Evolutionary conservation across 2,113 vertebrate genomes (phyloP), one percentile per base, ranked within the genome.

Genomic region (Sebastes schlegelii): DNA sequence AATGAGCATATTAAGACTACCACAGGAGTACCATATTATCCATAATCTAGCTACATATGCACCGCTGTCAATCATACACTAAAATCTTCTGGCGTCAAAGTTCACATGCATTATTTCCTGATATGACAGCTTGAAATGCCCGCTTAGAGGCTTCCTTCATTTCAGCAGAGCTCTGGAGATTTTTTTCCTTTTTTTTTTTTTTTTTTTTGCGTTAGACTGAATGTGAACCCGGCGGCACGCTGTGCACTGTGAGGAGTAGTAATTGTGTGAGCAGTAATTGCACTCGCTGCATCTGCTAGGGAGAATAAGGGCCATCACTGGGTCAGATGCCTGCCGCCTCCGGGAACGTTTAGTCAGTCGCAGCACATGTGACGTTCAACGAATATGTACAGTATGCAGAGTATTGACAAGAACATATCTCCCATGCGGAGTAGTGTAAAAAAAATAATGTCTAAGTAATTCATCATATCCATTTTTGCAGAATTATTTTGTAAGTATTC

Each of bases 251-350:
- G 19, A 87, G 79, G 43, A 66, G 85, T 12, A 62, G 86, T 87
- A 79, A 88, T 88, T 90, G 84, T 74, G 4, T 83, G 85, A 90
- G 76, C 74, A 87, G 87, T 89, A 89, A 89, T 89, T 91, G 88
- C 68, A 55, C 73, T 82, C 77, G 51, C 57, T 84, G 65, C 87
- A 88, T 91, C 90, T 91, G 92, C 69, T 85, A 8, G 52, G 55
- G 74, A 89, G 83, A 88, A 84, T 72, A 62, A 74, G 65, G 73
- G 67, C 83, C 68, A 14, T 77, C 66, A 21, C 61, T 23, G 65
- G 86, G 89, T 91, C 80, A 76, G 46, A 82, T 52, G 80, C 60
- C 48, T 48, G 52, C 63, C 7, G 76, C 83, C 72, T 67, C 72
- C 2, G 42, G 85, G 64, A 74, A 43, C 71, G 68, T 77, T 84